phyloP scores from a whole-genome alignment of 2,797 vertebrate species.

The Myoxocephalus aenaeus region DNA sequence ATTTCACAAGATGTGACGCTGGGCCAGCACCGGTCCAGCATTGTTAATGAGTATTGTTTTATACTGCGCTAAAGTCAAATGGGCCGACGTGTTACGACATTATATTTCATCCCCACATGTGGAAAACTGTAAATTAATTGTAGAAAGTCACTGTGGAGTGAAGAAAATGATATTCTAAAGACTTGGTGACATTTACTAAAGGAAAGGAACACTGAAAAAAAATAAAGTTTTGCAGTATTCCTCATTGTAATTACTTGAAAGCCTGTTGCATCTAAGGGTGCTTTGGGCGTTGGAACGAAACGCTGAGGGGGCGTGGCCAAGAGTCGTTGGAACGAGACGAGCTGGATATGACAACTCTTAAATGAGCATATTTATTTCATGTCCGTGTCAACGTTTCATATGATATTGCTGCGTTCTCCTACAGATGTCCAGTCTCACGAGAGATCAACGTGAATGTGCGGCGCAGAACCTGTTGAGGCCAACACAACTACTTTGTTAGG shows the following conservation, averaged over 20 bases:
- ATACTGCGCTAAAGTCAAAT: conserved; percentile 15
- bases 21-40: conserved; percentile 20
- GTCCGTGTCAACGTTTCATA: background rate
- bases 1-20: conserved; percentile 39
- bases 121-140: conserved; percentile 16
- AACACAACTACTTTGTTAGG: background rate
- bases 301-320: background rate
- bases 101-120: conserved; percentile 6
- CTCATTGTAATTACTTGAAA: background rate
- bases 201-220: background rate
- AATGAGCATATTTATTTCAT: background rate
- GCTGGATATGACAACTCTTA: background rate
- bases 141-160: conserved; percentile 3
- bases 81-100: conserved; percentile 21
- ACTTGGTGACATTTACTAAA: background rate
- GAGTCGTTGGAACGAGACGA: background rate
- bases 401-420: background rate
- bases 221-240: background rate
- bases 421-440: background rate
- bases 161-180: background rate
- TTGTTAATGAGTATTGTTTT: conserved; percentile 44
- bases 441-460: background rate
- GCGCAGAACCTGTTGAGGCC: background rate
- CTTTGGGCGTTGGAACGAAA: background rate
- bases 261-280: background rate